A percentile compares a stretch with the other conserved stretches of the same genome.
Conservation (phyloP, 2,113 vertebrate species). For the Apodemus speciosus region DNA sequence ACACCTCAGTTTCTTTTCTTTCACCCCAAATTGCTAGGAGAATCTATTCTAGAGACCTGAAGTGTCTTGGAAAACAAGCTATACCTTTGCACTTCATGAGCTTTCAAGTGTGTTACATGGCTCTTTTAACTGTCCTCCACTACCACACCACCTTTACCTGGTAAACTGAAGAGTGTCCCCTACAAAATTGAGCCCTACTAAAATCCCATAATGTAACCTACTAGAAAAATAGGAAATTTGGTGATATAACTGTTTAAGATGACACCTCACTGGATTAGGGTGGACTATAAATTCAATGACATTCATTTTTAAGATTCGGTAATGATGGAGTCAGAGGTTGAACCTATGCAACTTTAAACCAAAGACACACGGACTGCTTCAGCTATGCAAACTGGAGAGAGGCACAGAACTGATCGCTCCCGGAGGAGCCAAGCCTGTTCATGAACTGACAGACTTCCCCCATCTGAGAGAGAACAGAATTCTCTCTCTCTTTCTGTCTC, state of each 20-base stretch:
- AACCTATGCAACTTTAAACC: fast-evolving
- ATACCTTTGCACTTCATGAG: not conserved
- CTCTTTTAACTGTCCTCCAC: not conserved
- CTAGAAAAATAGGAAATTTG: not conserved
- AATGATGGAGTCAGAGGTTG: not conserved
- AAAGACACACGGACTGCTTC: fast-evolving
- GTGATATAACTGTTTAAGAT: not conserved
- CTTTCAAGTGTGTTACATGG: not conserved
- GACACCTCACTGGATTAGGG: not conserved
- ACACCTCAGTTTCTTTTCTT: not conserved
- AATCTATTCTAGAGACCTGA: not conserved
- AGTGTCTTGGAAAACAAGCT: not conserved
- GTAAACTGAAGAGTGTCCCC: not conserved
- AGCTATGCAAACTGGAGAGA: no score
- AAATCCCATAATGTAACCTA: not conserved
- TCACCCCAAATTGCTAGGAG: not conserved
- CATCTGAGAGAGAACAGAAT: not conserved
- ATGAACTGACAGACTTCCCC: not conserved
- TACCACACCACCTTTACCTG: fast-evolving
- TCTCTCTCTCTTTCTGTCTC: no score
- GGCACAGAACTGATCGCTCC: fast-evolving
- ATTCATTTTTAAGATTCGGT: not conserved
- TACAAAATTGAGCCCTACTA: not conserved
- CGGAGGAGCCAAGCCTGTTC: fast-evolving
- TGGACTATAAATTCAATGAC: not conserved